phyloP scores from a whole-genome alignment of 2,113 vertebrate genomes.

The Scopus umbretta region DNA sequence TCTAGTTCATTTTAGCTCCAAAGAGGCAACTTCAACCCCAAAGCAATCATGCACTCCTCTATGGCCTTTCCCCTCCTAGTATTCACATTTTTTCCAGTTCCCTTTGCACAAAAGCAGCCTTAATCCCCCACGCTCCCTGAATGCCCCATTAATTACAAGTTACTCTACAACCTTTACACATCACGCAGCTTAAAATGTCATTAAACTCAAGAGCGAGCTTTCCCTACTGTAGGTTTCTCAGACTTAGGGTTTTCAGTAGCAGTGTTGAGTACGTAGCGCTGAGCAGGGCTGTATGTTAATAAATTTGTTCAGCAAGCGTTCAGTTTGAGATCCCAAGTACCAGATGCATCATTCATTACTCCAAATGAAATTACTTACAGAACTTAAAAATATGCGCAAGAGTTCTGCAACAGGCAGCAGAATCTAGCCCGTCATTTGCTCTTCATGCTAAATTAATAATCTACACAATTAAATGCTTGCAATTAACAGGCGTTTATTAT shows the following conservation, averaged over 20 bases:
- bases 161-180: background rate
- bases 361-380: background rate
- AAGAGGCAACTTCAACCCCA: background rate
- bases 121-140: background rate
- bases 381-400: background rate
- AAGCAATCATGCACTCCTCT: background rate
- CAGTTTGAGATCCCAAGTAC: background rate
- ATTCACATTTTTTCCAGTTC: background rate
- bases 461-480: constrained; percentile 10
- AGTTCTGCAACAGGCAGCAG: background rate
- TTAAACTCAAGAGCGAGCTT: background rate
- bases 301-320: background rate
- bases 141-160: background rate
- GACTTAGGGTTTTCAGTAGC: background rate
- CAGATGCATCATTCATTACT: background rate
- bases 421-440: background rate
- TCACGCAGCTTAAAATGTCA: background rate
- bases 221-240: background rate
- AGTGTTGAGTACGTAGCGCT: background rate
- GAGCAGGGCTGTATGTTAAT: background rate
- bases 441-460: constrained; percentile 28
- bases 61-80: background rate
- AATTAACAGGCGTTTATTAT: constrained; percentile 33
- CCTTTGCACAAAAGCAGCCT: background rate
- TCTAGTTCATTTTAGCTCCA: background rate